Conservation (phyloP, 2,113 vertebrate genomes). For the Clarias magur region DNA sequence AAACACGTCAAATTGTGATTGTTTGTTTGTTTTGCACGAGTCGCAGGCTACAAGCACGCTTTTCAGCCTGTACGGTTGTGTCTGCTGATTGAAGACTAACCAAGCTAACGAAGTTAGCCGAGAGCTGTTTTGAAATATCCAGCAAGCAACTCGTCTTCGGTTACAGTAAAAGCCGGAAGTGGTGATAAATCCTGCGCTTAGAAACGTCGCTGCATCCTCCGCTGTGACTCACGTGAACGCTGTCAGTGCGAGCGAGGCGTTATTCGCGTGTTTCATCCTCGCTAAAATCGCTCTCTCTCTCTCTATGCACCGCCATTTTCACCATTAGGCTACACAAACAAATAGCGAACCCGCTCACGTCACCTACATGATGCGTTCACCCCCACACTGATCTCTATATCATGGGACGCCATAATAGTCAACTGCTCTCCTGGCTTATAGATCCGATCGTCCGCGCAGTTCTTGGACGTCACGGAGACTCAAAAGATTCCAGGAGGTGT, state of each 20-base stretch:
- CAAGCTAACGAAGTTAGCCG: slow-evolving; percentile 64
- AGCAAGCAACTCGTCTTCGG: slow-evolving; percentile 30
- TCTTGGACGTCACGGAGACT: background rate
- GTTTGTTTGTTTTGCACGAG: slow-evolving; percentile 10
- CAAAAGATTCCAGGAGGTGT: slow-evolving; percentile 30
- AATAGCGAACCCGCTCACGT: slow-evolving; percentile 67
- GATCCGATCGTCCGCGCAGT: slow-evolving; percentile 24
- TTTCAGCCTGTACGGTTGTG: slow-evolving; percentile 68
- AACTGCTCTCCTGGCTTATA: background rate
- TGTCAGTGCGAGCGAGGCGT: slow-evolving; percentile 51
- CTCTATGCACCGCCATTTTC: slow-evolving; percentile 80
- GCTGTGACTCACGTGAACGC: slow-evolving; percentile 50
- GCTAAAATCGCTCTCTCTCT: slow-evolving; percentile 53
- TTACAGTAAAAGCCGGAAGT: slow-evolving; percentile 26
- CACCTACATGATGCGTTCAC: slow-evolving; percentile 39
- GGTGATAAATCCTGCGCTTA: slow-evolving; percentile 18
- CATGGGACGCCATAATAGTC: background rate
- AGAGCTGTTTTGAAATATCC: slow-evolving; percentile 51
- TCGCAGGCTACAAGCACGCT: slow-evolving; percentile 42
- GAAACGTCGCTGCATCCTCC: slow-evolving; percentile 28
- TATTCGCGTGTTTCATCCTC: slow-evolving; percentile 65
- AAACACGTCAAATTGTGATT: background rate
- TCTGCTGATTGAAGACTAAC: slow-evolving; percentile 55
- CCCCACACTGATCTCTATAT: slow-evolving; percentile 23
- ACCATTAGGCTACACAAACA: slow-evolving; percentile 77